Percentiles rank a stretch among this genome's conserved stretches.
Evolutionary conservation across 2,797 vertebrate genomes (phyloP).

Genomic region (Fistularia commersonii): DNA sequence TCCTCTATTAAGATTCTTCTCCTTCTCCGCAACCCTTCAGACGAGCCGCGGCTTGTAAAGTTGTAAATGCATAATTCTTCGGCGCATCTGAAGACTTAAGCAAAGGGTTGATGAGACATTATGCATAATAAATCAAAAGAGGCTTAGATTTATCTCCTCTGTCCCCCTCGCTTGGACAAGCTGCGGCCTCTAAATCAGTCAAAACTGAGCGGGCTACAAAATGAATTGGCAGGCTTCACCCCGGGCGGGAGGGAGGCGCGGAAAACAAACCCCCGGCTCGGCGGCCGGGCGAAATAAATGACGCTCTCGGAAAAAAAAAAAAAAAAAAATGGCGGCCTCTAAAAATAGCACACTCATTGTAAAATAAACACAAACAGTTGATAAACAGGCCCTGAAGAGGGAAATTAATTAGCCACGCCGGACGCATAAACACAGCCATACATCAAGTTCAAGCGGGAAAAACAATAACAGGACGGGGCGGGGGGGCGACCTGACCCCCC

Average conservation of each 20-base stretch:
- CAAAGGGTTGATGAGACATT: constrained; percentile 71
- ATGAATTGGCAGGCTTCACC: constrained; percentile 63
- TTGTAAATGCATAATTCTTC: constrained; percentile 62
- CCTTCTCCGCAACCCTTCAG: constrained; percentile 37
- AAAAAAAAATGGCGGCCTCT: constrained; percentile 65
- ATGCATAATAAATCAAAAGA: constrained; percentile 74
- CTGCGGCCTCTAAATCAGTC: constrained; percentile 70
- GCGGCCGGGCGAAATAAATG: constrained; percentile 70
- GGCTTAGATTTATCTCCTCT: constrained; percentile 66
- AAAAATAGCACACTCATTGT: constrained; percentile 70
- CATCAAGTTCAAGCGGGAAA: constrained; percentile 73
- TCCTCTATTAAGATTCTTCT: constrained; percentile 36
- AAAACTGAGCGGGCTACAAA: constrained; percentile 57
- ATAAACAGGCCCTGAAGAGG: constrained; percentile 71
- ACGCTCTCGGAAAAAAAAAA: constrained; percentile 45
- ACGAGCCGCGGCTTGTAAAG: constrained; percentile 55
- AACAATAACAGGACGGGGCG: constrained; percentile 63
- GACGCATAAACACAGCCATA: constrained; percentile 73
- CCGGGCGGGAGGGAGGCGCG: constrained; percentile 38
- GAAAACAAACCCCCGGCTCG: constrained; percentile 56
- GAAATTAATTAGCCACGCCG: constrained; percentile 75
- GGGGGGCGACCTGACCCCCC: constrained; percentile 46
- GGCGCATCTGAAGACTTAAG: constrained; percentile 62
- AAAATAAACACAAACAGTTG: constrained; percentile 71
- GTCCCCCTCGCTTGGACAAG: constrained; percentile 57